These are phyloP conservation scores for Aurelia sp. DNA, from an alignment of 30 jellyfish, hydroid and myxozoan genomes.

Conservation along the genomic window DNA sequence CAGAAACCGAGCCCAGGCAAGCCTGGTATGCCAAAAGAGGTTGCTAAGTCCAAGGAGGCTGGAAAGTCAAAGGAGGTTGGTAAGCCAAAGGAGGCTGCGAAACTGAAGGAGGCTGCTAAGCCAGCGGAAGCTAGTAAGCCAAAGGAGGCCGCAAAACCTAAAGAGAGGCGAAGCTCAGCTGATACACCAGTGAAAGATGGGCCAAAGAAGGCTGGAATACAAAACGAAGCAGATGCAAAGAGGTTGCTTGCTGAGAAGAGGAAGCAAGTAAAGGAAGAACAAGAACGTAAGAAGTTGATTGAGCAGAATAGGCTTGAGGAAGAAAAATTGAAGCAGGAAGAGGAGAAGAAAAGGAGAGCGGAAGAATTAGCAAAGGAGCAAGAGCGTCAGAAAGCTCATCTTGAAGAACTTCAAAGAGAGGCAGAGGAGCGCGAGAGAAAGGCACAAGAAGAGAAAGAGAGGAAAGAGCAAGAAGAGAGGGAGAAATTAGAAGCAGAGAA, in stretches of 20 bases:
- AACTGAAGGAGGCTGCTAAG: constrained; percentile 22
- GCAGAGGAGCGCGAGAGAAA: constrained; percentile 72
- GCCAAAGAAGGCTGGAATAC: constrained; percentile 46
- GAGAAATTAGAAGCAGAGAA: constrained; percentile 69
- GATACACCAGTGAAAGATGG: constrained; percentile 9
- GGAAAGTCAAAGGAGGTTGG: constrained; percentile 3
- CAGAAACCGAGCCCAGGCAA: constrained; percentile 25
- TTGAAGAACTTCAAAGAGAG: constrained; percentile 58
- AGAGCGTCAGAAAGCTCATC: constrained; percentile 68
- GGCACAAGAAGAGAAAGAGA: constrained; percentile 63
- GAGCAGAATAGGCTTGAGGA: constrained; percentile 66
- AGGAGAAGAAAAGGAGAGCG: constrained; percentile 56
- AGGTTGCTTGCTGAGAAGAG: constrained; percentile 71
- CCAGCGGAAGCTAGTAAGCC: constrained; percentile 23
- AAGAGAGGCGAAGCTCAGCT: not conserved
- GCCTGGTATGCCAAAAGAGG: constrained; percentile 11
- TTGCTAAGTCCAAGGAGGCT: constrained; percentile 2
- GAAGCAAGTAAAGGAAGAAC: constrained; percentile 75
- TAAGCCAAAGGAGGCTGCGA: not conserved
- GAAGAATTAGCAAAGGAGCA: constrained; percentile 57
- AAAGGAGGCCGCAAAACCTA: not conserved
- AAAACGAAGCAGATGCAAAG: constrained; percentile 78
- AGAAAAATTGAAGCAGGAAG: constrained; percentile 56
- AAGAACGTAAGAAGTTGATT: constrained; percentile 52
- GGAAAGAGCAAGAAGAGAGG: constrained; percentile 69